Conservation (phyloP, 1,140 invertebrate genomes). For the Lysiphlebus fabarum region DNA sequence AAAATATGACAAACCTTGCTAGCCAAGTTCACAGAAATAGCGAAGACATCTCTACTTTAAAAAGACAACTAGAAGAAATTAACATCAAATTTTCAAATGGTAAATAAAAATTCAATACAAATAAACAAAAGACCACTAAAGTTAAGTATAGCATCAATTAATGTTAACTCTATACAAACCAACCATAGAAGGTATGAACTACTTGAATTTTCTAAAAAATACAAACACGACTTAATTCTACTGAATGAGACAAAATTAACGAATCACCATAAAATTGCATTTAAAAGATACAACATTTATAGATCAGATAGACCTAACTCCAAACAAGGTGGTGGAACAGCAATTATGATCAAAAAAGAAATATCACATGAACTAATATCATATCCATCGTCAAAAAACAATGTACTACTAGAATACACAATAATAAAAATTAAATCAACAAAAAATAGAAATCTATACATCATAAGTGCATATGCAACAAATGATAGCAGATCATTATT, state of each 20-base stretch:
- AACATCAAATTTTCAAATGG: not conserved
- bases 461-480: slow-evolving; percentile 5
- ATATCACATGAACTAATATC: not conserved
- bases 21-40: not conserved
- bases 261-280: slow-evolving; percentile 2
- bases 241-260: slow-evolving; percentile 21
- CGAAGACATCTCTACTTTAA: not conserved
- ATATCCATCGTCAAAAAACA: not conserved
- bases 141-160: slow-evolving; percentile 6
- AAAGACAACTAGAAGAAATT: not conserved
- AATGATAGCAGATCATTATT: not conserved
- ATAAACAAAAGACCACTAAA: not conserved
- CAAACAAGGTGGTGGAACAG: slow-evolving; percentile 11
- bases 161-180: slow-evolving; percentile 17
- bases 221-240: slow-evolving; percentile 16
- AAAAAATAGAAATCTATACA: not conserved
- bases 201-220: not conserved
- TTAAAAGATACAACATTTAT: slow-evolving; percentile 12
- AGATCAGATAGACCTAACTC: slow-evolving; percentile 12
- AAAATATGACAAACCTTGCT: not conserved
- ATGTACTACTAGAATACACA: slow-evolving; percentile 33
- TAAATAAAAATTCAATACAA: not conserved
- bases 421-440: slow-evolving; percentile 29
- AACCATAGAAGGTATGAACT: slow-evolving; percentile 11
- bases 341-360: slow-evolving; percentile 12